phyloP scores from a whole-genome alignment of 1,140 invertebrate genomes.

The Drosophila elegans region DNA sequence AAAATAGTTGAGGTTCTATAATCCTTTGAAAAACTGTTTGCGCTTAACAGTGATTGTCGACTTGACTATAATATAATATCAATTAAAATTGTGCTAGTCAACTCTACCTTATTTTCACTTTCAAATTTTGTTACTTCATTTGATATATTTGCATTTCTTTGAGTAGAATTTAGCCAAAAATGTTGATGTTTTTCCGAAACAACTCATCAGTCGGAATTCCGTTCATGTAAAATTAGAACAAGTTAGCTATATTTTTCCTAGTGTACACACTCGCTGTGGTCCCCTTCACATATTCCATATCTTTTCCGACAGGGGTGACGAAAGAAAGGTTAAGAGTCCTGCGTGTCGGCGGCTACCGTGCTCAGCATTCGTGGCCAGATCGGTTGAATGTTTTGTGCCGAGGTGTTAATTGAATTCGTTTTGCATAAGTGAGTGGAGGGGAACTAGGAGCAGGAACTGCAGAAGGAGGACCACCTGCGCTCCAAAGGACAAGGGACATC shows the following conservation, averaged over 20 bases:
- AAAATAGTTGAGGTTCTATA: too few relatives aligned
- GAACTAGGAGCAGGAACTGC: constrained; percentile 4
- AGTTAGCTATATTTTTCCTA: not conserved
- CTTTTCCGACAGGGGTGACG: constrained; percentile 56
- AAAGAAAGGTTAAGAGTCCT: constrained; percentile 57
- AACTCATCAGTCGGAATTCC: too few relatives aligned
- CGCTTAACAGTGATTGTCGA: too few relatives aligned
- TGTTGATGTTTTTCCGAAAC: too few relatives aligned
- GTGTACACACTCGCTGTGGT: constrained; percentile 13
- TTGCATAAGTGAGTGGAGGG: constrained; percentile 77
- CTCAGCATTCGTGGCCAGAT: constrained; percentile 45
- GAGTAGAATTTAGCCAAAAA: too few relatives aligned
- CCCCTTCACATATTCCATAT: constrained; percentile 3
- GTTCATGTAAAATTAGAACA: too few relatives aligned
- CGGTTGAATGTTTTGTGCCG: constrained; percentile 56
- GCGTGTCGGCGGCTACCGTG: constrained; percentile 58
- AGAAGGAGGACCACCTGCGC: constrained; percentile 70
- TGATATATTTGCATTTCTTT: too few relatives aligned
- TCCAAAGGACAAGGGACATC: constrained; percentile 16
- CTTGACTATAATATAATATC: too few relatives aligned
- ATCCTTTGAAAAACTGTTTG: too few relatives aligned
- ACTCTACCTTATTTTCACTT: too few relatives aligned
- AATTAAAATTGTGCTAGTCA: too few relatives aligned
- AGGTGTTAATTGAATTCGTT: constrained; percentile 85
- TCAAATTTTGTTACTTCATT: too few relatives aligned